Percentiles rank a stretch among this genome's conserved stretches.
Conservation (phyloP, 92 coral and sea anemone species). For the Paramuricea clavata region DNA sequence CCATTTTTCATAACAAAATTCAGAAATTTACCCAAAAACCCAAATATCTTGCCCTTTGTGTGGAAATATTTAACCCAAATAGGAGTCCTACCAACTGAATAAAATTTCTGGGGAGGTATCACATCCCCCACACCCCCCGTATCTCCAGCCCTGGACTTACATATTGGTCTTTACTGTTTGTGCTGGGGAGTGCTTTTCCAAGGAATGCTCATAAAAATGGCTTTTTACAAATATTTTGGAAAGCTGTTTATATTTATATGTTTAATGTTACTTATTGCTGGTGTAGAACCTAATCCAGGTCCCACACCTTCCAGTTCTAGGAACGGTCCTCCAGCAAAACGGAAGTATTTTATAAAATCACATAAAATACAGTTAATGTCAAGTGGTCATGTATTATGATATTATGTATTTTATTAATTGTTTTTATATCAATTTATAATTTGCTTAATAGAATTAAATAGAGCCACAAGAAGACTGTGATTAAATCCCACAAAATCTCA, state of each 20-base stretch:
- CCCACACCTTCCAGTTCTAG: neutral
- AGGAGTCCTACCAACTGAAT: too few species aligned
- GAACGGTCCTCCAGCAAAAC: neutral
- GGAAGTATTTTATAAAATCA: conserved; percentile 13
- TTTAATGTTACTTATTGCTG: conserved; percentile 2
- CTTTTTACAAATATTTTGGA: neutral
- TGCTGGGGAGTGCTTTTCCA: neutral
- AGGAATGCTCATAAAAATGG: neutral
- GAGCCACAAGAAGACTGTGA: neutral
- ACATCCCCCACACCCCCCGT: too few species aligned
- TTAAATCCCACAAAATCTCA: neutral
- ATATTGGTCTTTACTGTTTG: neutral
- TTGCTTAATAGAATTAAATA: neutral
- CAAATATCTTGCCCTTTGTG: too few species aligned
- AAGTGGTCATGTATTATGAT: conserved; percentile 60
- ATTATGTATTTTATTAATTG: neutral
- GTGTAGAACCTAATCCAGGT: conserved; percentile 7
- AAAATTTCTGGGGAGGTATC: too few species aligned
- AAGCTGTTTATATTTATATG: conserved; percentile 1
- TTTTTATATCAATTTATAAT: neutral
- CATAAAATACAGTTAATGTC: conserved; percentile 84
- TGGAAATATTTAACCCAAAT: too few species aligned
- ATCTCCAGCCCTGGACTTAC: too few species aligned
- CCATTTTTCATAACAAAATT: too few species aligned
- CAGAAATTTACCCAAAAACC: too few species aligned